Base-by-base conservation (phyloP, 2,888 invertebrate genomes). In the Invenusta paracnida region DNA sequence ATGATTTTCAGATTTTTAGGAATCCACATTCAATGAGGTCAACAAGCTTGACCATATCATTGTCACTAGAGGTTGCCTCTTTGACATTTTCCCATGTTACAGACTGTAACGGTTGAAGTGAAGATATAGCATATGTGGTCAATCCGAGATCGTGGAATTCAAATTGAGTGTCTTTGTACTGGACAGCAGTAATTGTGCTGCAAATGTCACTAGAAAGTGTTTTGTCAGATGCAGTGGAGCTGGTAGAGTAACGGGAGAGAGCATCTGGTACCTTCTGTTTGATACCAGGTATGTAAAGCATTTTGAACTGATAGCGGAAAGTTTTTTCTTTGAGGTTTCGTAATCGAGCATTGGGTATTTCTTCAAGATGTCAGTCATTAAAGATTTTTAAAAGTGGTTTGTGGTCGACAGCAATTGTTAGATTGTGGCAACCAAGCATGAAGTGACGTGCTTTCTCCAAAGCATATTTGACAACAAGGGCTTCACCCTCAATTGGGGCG, bases 301-400 rank as follows among this genome's bases (percentile, higher is more conserved):
- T 82, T 25, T 29, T 23, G 5, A 82, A 82, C n/a, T 82, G 25
- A 29, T 82, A 82, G 11, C 83, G 11, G 11, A 82, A n/a, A 11
- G 83, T 82, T 25, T 81, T 82, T 30, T 82, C 30, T 30, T 82
- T 82, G 13, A 82, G 83, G 83, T 29, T 82, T 2, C 83, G 29
- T 27, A 82, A 29, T 23, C 83, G 29, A 23, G 31, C 48, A 48
- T 87, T 87, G 67, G 84, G 30, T 13, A 87, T 87, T 13, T 84
- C 82, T 67, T 87, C 87, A n/a, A 87, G 86, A 17, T 73, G 81
- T 30, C 85, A 81, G 85, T 87, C 87, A n/a, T 85, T 81, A 27
- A 87, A 83, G 29, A 87, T 29, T 79, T 87, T 87, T 5, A 87
- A 86, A 17, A 87, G 29, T 5, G 86, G 85, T 67, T 87, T 87